Conservation (phyloP, 1,140 invertebrate species). For the Anthonomus grandis region DNA sequence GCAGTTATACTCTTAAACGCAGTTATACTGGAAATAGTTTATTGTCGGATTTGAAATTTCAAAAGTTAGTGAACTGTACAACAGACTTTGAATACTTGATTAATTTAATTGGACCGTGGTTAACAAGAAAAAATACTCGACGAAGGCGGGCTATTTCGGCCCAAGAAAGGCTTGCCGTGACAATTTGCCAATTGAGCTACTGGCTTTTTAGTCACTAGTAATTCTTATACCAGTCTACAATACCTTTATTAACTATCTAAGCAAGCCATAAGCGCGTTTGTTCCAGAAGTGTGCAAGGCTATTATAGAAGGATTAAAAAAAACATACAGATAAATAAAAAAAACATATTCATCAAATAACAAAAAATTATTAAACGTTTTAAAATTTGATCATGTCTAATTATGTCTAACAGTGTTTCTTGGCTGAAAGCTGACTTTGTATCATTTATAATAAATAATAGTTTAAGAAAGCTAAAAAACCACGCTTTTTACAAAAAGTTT, state of each 20-base stretch:
- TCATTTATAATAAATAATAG: too few species aligned
- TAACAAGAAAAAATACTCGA: not conserved
- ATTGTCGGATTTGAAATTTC: too few species aligned
- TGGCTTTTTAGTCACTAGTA: not conserved
- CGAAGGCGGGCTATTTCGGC: not conserved
- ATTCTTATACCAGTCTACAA: not conserved
- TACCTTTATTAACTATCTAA: not conserved
- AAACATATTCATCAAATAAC: slow-evolving; percentile 1
- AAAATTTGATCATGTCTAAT: too few species aligned
- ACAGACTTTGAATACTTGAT: too few species aligned
- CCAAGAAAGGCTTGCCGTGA: not conserved
- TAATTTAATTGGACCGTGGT: not conserved
- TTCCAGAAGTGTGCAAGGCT: not conserved
- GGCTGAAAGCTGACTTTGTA: too few species aligned
- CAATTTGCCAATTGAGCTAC: too few species aligned
- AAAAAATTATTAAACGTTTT: slow-evolving; percentile 25
- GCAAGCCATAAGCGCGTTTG: not conserved
- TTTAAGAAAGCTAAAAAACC: too few species aligned
- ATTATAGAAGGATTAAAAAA: slow-evolving; percentile 5
- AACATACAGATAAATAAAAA: not conserved
- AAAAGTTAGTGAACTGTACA: too few species aligned
- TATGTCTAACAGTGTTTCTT: too few species aligned
- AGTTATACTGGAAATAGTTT: too few species aligned
- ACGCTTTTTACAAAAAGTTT: too few species aligned
- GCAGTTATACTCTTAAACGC: too few species aligned